A percentile compares a stretch with the other conserved stretches of the same genome.
Conservation (phyloP, 2,888 invertebrate genomes). For the Drosophila siamana region DNA sequence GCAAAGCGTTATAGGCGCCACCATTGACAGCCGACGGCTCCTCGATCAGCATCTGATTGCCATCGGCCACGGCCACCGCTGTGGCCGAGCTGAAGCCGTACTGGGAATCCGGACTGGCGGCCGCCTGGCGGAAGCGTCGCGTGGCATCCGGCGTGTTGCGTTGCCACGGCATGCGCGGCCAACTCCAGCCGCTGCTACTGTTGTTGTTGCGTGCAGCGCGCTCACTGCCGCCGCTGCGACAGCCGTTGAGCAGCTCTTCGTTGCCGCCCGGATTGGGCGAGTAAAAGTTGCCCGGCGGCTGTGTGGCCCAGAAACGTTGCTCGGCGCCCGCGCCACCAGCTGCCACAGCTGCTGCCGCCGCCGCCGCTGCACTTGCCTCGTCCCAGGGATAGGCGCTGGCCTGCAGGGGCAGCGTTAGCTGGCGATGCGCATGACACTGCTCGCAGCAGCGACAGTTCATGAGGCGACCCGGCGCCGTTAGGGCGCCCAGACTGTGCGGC, state of each 20-base stretch:
- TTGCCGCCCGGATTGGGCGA: slow-evolving; percentile 92
- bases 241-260: slow-evolving; percentile 70
- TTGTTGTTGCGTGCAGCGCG: slow-evolving; percentile 59
- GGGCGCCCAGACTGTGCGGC: slow-evolving; percentile 75
- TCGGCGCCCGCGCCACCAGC: slow-evolving; percentile 80
- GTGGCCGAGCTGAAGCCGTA: slow-evolving; percentile 89
- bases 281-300: slow-evolving; percentile 91
- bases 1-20: slow-evolving; percentile 84
- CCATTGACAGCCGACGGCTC: slow-evolving; percentile 64
- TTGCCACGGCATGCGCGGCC: slow-evolving; percentile 91
- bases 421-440: slow-evolving; percentile 88
- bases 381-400: slow-evolving; percentile 88
- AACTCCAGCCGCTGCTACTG: slow-evolving; percentile 87
- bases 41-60: slow-evolving; percentile 76
- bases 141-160: slow-evolving; percentile 86
- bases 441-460: slow-evolving; percentile 89
- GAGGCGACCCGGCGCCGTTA: slow-evolving; percentile 82
- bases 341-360: slow-evolving; percentile 86
- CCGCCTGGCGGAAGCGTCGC: slow-evolving; percentile 87
- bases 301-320: slow-evolving; percentile 86
- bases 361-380: slow-evolving; percentile 76
- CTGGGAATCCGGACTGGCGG: slow-evolving; percentile 92
- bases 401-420: slow-evolving; percentile 86
- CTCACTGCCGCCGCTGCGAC: slow-evolving; percentile 78
- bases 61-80: slow-evolving; percentile 63